Conservation (phyloP, 2,888 invertebrate genomes). For the Tetheella fluctuosa region DNA sequence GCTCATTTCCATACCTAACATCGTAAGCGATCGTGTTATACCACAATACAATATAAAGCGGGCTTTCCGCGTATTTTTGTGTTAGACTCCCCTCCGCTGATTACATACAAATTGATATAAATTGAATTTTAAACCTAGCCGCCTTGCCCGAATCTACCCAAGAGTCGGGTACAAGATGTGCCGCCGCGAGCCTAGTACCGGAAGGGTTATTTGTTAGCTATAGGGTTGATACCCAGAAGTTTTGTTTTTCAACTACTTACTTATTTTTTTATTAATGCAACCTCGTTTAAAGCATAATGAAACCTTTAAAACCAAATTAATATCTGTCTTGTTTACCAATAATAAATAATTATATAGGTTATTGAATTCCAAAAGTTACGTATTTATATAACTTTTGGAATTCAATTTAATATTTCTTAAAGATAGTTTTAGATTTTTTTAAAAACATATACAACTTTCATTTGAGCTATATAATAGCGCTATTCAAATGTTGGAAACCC, state of each 20-base stretch:
- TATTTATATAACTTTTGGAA: no score
- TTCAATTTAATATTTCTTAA: no score
- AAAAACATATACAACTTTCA: background rate
- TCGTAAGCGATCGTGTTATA: slow-evolving; percentile 61
- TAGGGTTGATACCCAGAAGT: slow-evolving; percentile 53
- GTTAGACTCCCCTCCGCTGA: slow-evolving; percentile 70
- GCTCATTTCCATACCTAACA: slow-evolving; percentile 59
- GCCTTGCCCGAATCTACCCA: slow-evolving; percentile 55
- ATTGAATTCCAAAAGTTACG: no score
- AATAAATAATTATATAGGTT: no score
- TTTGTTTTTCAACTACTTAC: background rate
- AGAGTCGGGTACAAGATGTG: slow-evolving; percentile 50
- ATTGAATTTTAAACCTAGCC: slow-evolving; percentile 82
- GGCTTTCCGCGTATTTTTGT: slow-evolving; percentile 72
- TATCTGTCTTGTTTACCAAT: no score
- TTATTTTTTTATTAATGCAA: background rate
- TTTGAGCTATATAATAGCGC: background rate
- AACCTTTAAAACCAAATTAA: no score
- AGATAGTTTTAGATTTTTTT: no score
- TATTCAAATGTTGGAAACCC: slow-evolving; percentile 47
- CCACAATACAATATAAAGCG: slow-evolving; percentile 60
- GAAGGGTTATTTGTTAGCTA: slow-evolving; percentile 70
- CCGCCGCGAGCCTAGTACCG: slow-evolving; percentile 34
- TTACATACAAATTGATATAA: slow-evolving; percentile 83
- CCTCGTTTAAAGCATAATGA: no score